Base-by-base conservation (phyloP, 1,140 invertebrate genomes). In the Pseudomyrmex pallidus region DNA sequence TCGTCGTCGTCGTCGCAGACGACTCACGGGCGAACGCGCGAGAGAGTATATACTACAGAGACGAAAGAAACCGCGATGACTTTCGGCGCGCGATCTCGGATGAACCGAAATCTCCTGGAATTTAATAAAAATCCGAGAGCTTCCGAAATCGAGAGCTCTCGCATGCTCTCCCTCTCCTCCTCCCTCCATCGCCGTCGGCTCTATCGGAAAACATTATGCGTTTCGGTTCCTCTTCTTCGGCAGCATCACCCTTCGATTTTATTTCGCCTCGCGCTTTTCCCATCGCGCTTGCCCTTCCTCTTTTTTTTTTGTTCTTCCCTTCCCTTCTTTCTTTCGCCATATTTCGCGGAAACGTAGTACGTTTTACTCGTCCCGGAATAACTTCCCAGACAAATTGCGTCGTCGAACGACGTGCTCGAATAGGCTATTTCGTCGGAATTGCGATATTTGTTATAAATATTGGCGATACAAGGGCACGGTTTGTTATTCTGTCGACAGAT, bases 61-160 rank as follows among this genome's bases (percentile, higher is more conserved):
- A 20, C 56, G 20, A 12, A 50, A 46, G 44, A 59, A 80, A 80
- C 76, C 66, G 46, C 66, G 54, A 72, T 80, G 76, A 80, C 66
- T 80, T 80, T 80, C 66, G 25, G 25, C 54, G 76, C 72, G 73
- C 62, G 72, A 83, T 54, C 74, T 77, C 62, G 44, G 62, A 67
- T 67, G 74, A 17, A 25, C 63, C 66, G 64, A 63, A 62, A 62
- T 84, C 17, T 48, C 48, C 25, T 22, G 61, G 83, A 84, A 84
- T 84, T 84, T 84, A 84, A 84, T 84, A 84, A 84, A 84, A 84
- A 84, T 80, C 66, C 74, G 54, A 61, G 59, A 84, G 56, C 64
- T 68, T 63, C 50, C 48, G 52, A 22, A 70, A 72, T 63, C 77
- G 76, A 84, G 83, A 35, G 5, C 35, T 35, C 76, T 63, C 7